phyloP scores from a whole-genome alignment of 1,140 invertebrate species.

The Drosophila tristis region DNA sequence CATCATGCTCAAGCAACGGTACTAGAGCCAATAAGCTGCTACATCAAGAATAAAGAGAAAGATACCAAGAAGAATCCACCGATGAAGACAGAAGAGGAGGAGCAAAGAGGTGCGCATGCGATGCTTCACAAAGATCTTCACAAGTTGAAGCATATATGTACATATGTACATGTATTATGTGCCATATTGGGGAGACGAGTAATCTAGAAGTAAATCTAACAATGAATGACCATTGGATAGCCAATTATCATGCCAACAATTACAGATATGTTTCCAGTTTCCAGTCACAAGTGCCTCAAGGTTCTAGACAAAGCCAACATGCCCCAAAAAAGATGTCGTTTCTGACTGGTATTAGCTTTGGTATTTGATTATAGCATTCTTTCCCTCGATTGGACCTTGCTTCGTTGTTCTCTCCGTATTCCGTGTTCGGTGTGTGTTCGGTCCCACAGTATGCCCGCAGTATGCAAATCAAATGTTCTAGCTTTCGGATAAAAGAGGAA shows the following conservation, averaged over 20 bases:
- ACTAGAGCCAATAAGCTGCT: constrained; percentile 49
- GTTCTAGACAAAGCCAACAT: too few species aligned
- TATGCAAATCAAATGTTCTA: constrained; percentile 76
- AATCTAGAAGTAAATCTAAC: too few species aligned
- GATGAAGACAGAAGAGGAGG: constrained; percentile 15
- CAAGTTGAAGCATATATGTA: background rate
- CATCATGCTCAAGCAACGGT: constrained; percentile 56
- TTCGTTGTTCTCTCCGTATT: constrained; percentile 19
- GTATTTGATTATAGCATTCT: constrained; percentile 56
- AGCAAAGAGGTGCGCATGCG: constrained; percentile 36
- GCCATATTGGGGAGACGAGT: too few species aligned
- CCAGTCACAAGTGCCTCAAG: constrained; percentile 7
- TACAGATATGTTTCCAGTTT: too few species aligned
- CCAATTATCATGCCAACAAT: too few species aligned
- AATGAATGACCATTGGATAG: too few species aligned
- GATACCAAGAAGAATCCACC: constrained; percentile 44
- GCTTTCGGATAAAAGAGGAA: constrained; percentile 61
- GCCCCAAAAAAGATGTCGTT: too few species aligned
- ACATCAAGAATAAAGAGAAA: constrained; percentile 59
- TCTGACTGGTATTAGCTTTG: constrained; percentile 23
- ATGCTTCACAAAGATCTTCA: constrained; percentile 21
- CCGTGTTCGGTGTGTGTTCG: background rate
- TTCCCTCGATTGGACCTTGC: constrained; percentile 39
- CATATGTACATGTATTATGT: background rate
- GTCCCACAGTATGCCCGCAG: background rate